These are phyloP conservation scores for Drosophila pallidifrons DNA, from an alignment of 1,140 invertebrate species.

Conservation along the genomic window DNA sequence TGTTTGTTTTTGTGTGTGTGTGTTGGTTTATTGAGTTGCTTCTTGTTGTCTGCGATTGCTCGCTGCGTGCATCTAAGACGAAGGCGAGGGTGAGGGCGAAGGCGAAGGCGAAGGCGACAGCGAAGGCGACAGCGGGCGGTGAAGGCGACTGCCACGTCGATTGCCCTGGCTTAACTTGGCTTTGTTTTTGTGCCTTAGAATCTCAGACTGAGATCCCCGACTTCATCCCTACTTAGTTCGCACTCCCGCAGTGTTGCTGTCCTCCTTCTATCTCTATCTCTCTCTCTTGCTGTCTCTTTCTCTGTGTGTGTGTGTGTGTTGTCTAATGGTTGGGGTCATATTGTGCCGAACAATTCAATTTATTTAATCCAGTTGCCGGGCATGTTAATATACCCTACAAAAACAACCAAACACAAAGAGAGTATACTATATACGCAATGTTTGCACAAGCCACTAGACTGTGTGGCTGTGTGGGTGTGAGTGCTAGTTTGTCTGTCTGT, in stretches of 20 bases:
- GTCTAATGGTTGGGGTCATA: slow-evolving; percentile 59
- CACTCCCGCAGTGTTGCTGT: background rate
- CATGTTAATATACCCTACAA: slow-evolving; percentile 65
- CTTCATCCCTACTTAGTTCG: background rate
- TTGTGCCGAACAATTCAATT: slow-evolving; percentile 77
- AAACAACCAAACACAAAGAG: slow-evolving; percentile 11
- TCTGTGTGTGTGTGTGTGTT: slow-evolving; percentile 12
- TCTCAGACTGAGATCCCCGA: background rate
- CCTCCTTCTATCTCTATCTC: too few species aligned
- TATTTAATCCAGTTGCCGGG: slow-evolving; percentile 67
- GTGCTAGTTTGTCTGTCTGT: background rate
- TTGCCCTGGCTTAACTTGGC: slow-evolving; percentile 45
- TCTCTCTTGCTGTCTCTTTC: background rate
- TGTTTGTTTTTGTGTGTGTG: background rate
- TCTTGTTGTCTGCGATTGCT: slow-evolving; percentile 42
- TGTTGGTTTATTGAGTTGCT: slow-evolving; percentile 46
- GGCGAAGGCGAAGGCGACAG: background rate
- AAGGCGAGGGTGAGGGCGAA: background rate
- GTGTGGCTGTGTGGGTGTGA: background rate
- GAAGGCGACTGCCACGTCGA: slow-evolving; percentile 25
- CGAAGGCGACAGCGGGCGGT: too few species aligned
- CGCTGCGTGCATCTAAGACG: slow-evolving; percentile 27
- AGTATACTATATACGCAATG: too few species aligned
- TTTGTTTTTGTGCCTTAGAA: slow-evolving; percentile 46
- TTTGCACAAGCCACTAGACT: too few species aligned